Evolutionary conservation across 1,140 invertebrate species (phyloP), one percentile per base, ranked within the genome.

Genomic region (Platorchestia sp.): DNA sequence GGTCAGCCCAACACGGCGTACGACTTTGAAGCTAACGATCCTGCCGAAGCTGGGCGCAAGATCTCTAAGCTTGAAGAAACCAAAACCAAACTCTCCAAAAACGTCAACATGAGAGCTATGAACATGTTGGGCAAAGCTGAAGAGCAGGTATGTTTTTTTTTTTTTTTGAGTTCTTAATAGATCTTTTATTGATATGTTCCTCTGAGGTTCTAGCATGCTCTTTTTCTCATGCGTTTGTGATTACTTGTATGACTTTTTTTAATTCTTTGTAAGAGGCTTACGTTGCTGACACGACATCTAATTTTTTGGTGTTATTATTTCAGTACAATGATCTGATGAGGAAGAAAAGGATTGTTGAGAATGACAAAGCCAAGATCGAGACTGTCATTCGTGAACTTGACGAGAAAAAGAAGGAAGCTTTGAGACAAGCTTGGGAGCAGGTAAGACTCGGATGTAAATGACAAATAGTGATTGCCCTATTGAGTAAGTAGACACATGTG

Each of bases 381-480:
- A 97, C 98, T 95, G 98, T 99, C 36, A 99, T 99, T 96, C 97
- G 98, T 59, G 98, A 99, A 96, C 97, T 99, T 96, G 99, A 99
- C 97, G 98, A 98, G 96, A 99, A 99, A 97, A 99, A 99, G 97
- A 98, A 98, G 96, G 97, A 98, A 96, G 98, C 98, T 5, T 97
- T 99, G 42, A 97, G 98, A 86, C 97, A 98, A 96, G 99, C 99
- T 7, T 99, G 98, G 97, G 97, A 98, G 96, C 98, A 98, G 97
- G 96, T 96, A 44, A 95, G 95, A 10, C 59, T 3, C 59, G n/a
- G n/a, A n/a, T n/a, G n/a, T n/a, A n/a, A n/a, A n/a, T n/a, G n/a
- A n/a, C n/a, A n/a, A n/a, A n/a, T n/a, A n/a, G n/a, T n/a, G n/a
- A n/a, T n/a, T n/a, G n/a, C n/a, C n/a, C n/a, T n/a, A n/a, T n/a